Base-by-base conservation (phyloP, 1,140 invertebrate species). In the Trachymyrmex septentrionalis region DNA sequence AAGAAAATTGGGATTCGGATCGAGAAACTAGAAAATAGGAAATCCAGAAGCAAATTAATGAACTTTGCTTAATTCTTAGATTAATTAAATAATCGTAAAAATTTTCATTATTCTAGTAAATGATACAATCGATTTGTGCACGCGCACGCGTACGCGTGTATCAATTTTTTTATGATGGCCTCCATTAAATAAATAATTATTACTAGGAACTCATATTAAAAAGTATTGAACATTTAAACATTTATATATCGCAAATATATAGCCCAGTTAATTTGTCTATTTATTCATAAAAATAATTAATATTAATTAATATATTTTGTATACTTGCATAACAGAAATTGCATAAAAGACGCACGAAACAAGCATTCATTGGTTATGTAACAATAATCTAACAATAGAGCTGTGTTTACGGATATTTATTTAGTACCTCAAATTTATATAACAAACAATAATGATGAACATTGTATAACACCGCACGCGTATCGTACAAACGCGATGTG, bases 381-480 rank as follows among this genome's bases (percentile, higher is more conserved):
- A 59, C 12, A 57, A 69, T 38, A 44, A 72, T 21, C 19, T 34
- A 50, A 7, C 24, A n/a, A 57, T 67, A 59, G 10, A 69, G 6
- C 24, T 6, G 27, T 80, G 19, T 44, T 63, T 44, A 48, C 2
- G 10, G 4, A 30, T 4, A 53, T 69, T 57, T 67, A 21, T 82
- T 59, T 34, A 34, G 19, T 34, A n/a, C 38, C 24, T 81, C 16
- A 57, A 50, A 75, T 24, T 82, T 73, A 61, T 75, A 34, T 16
- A 30, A 34, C n/a, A 24, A 73, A 61, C 19, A 72, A 59, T 53
- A 57, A 61, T 4, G 4, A 21, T 53, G 64, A 81, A 81, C 50
- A 21, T 73, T 21, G 6, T 12, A 27, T 34, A 30, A 38, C 19
- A 34, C 24, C 53, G 30, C 4, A 7, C 12, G 1, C 27, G n/a